Base-by-base conservation (phyloP, 2,888 invertebrate genomes). In the Helicoverpa assulta region DNA sequence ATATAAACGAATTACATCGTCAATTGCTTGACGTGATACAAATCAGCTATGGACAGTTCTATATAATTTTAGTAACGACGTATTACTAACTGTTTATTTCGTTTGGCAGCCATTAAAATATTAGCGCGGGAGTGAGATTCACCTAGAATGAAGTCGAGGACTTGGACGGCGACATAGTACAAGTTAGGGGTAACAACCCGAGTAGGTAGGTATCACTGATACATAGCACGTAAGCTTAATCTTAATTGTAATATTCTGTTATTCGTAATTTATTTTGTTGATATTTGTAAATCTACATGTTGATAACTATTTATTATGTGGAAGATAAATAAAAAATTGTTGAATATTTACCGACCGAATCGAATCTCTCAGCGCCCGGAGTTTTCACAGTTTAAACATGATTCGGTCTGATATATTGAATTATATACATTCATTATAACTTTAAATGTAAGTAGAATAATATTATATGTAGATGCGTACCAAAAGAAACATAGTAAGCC, bases 211-310 rank as follows among this genome's bases (percentile, higher is more conserved):
- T 86, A 88, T 91, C 91, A 90, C 88, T 89, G 90, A 90, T 89
- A 87, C 83, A 83, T 93, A 93, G 91, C 72, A 78, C 59, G 63
- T 94, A 94, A 92, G 92, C 80, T 84, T 94, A 93, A 91, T 90
- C 90, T 86, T 93, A 94, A 84, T 91, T 93, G 92, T 94, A 95
- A 92, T 93, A 94, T 94, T 91, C 95, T 95, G 95, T 95, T 95
- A 95, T 95, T 94, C 94, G 94, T 95, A 95, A 95, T 95, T 95
- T 95, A 95, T 95, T 95, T 95, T 95, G 95, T 95, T 95, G 95
- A 95, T 95, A 95, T 94, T 95, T 95, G 93, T 95, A 95, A 95
- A 95, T 94, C 95, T 94, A 94, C 94, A 94, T 94, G 95, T 95
- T 95, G 91, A 95, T 94, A 95, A 94, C 94, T 95, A 95, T 95